Conservation (phyloP, 2,113 vertebrate species). For the Rhinopomastus cyanomelas region DNA sequence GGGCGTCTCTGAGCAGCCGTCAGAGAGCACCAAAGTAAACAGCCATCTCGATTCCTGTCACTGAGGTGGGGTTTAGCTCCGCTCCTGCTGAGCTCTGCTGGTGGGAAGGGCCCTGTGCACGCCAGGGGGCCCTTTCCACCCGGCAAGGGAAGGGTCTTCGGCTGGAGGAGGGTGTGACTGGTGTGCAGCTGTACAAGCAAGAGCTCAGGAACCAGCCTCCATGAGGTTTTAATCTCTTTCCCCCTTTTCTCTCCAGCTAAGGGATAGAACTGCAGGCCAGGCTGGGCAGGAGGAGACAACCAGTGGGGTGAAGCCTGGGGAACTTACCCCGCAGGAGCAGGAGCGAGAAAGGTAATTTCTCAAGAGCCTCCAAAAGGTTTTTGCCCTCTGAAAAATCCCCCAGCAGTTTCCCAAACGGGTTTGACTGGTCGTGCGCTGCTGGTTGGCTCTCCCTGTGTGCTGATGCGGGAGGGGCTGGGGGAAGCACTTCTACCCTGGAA, state of each 20-base stretch:
- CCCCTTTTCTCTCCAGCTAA: neutral
- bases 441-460: too few species aligned
- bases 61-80: neutral
- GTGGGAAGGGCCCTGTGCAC: neutral
- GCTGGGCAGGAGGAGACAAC: conserved; percentile 40
- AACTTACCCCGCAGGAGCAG: conserved; percentile 39
- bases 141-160: neutral
- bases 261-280: conserved; percentile 8
- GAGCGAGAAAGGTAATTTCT: conserved; percentile 53
- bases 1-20: neutral
- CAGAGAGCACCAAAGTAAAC: conserved; percentile 4
- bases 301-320: conserved; percentile 41
- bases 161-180: neutral
- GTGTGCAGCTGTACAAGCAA: neutral
- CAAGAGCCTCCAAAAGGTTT: neutral
- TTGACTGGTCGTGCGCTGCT: neutral
- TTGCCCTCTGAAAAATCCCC: neutral
- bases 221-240: neutral
- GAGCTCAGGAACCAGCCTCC: neutral
- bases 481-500: neutral
- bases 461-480: too few species aligned
- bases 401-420: neutral
- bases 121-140: neutral
- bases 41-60: neutral
- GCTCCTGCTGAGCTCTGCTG: neutral